Evolutionary conservation across 2,113 vertebrate species (phyloP).

Genomic region (Perca flavescens): DNA sequence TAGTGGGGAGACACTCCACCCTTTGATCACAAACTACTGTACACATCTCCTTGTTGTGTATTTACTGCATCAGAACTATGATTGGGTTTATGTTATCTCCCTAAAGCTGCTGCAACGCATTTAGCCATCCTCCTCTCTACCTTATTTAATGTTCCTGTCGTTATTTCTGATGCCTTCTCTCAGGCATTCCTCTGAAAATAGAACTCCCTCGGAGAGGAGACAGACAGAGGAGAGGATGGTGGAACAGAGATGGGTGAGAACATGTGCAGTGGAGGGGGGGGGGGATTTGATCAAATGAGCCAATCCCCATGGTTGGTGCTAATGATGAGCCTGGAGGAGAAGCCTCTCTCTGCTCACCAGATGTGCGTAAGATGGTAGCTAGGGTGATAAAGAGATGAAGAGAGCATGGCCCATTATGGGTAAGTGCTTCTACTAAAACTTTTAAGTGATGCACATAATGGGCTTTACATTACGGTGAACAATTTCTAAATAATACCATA

Average conservation of each 20-base stretch:
- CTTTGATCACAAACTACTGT: slow-evolving; percentile 4
- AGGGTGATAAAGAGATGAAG: slow-evolving; percentile 61
- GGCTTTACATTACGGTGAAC: slow-evolving; percentile 44
- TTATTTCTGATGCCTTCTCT: slow-evolving; percentile 68
- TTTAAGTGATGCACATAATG: slow-evolving; percentile 54
- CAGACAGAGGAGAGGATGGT: slow-evolving; percentile 27
- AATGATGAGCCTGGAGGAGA: slow-evolving; percentile 75
- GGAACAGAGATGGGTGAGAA: slow-evolving; percentile 40
- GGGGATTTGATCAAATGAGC: slow-evolving; percentile 74
- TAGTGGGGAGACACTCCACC: slow-evolving; percentile 4
- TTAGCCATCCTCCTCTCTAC: slow-evolving; percentile 40
- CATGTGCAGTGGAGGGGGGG: slow-evolving; percentile 19
- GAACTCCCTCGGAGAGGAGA: slow-evolving; percentile 38
- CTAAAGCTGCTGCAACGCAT: slow-evolving; percentile 36
- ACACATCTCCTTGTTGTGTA: slow-evolving; percentile 41
- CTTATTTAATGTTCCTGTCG: slow-evolving; percentile 55
- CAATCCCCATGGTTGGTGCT: slow-evolving; percentile 52
- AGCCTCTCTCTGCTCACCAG: slow-evolving; percentile 53
- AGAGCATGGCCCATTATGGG: slow-evolving; percentile 54
- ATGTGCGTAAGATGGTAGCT: slow-evolving; percentile 59
- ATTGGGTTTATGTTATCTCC: slow-evolving; percentile 34
- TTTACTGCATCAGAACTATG: slow-evolving; percentile 40
- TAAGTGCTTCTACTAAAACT: slow-evolving; percentile 69
- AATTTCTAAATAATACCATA: slow-evolving; percentile 47
- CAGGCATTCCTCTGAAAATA: slow-evolving; percentile 62